Conservation (phyloP, 2,797 vertebrate species). For the Enteromius trimaculatus region DNA sequence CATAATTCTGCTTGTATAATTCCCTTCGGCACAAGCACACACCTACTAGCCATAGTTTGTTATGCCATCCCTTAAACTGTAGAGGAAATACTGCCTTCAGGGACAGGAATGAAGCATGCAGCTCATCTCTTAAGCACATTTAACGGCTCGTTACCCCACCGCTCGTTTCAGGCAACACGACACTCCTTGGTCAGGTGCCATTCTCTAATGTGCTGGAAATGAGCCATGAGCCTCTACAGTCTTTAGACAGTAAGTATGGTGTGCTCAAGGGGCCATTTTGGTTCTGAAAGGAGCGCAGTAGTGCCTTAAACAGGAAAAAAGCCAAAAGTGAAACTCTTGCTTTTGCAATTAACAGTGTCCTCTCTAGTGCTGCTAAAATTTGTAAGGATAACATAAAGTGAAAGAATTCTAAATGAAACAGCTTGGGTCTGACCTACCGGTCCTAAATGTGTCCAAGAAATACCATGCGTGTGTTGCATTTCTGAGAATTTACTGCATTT, state of each 20-base stretch:
- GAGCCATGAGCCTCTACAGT: constrained; percentile 69
- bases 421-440: constrained; percentile 23
- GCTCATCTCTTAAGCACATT: constrained; percentile 76
- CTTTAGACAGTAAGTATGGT: constrained; percentile 33
- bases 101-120: constrained; percentile 60
- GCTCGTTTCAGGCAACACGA: constrained; percentile 63
- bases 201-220: constrained; percentile 74
- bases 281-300: constrained; percentile 21
- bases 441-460: constrained; percentile 38
- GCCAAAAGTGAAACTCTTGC: constrained; percentile 47
- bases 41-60: constrained; percentile 48
- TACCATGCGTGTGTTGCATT: constrained; percentile 31
- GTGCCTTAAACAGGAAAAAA: constrained; percentile 36
- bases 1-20: constrained; percentile 42
- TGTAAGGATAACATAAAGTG: background rate
- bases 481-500: constrained; percentile 20
- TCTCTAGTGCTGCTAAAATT: constrained; percentile 10
- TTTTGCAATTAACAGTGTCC: constrained; percentile 40
- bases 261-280: constrained; percentile 42
- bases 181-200: constrained; percentile 74
- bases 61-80: constrained; percentile 47
- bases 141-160: constrained; percentile 71
- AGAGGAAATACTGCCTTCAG: constrained; percentile 47
- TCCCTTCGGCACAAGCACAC: constrained; percentile 27
- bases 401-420: background rate